A percentile compares a stretch with the other conserved stretches of the same genome.
phyloP scores from a whole-genome alignment of 2,888 invertebrate genomes.

The Eupeodes latifasciatus region DNA sequence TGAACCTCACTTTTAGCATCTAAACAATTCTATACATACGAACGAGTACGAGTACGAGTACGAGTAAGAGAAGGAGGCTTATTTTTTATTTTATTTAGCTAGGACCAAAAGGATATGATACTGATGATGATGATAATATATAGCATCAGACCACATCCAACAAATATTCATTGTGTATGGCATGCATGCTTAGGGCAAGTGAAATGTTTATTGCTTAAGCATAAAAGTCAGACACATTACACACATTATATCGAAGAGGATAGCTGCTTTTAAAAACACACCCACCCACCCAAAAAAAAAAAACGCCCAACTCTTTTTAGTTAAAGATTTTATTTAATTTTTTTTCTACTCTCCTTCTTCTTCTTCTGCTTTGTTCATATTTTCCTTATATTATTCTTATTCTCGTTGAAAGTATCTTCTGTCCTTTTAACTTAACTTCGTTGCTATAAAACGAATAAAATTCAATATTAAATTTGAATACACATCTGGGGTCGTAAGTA shows the following conservation, averaged over 20 bases:
- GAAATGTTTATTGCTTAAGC: conserved; percentile 72
- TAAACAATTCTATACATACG: too few relatives aligned
- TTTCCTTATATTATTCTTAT: conserved; percentile 65
- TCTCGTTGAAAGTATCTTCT: conserved; percentile 54
- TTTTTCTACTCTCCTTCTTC: background rate
- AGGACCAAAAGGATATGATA: conserved; percentile 48
- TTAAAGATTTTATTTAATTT: background rate
- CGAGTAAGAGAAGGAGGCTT: too few relatives aligned
- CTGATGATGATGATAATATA: conserved; percentile 29
- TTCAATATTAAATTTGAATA: conserved; percentile 56
- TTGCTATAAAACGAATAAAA: conserved; percentile 35
- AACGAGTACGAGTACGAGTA: too few relatives aligned
- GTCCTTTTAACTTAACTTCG: conserved; percentile 35
- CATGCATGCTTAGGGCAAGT: conserved; percentile 72
- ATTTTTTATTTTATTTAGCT: background rate
- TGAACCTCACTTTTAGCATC: conserved; percentile 25
- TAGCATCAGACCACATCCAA: conserved; percentile 59
- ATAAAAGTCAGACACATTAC: conserved; percentile 69
- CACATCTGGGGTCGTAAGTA: conserved; percentile 6
- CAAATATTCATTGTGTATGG: conserved; percentile 76
- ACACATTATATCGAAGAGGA: conserved; percentile 46
- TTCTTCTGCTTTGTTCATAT: background rate
- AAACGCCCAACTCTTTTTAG: conserved; percentile 24
- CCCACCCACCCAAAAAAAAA: background rate
- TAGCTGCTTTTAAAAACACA: conserved; percentile 67